Percentiles rank a stretch among this genome's conserved stretches.
Conservation (phyloP, 2,797 vertebrate genomes). For the Poeciliopsis gracilis region DNA sequence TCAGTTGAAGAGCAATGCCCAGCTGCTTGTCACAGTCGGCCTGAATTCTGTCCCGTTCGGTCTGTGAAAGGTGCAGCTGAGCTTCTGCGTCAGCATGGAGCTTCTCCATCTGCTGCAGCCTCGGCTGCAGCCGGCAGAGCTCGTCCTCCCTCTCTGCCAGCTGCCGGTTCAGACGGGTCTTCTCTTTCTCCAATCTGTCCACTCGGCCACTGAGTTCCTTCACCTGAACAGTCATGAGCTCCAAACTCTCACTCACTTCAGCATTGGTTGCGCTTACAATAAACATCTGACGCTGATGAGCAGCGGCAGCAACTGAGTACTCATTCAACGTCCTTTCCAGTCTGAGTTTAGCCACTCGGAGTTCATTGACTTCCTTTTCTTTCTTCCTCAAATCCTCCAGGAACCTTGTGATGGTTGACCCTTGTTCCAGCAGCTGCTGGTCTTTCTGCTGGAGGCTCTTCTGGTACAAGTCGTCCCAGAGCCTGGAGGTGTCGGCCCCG, state of each 20-base stretch:
- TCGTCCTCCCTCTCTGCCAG: constrained; percentile 71
- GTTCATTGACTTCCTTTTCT: constrained; percentile 74
- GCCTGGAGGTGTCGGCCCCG: constrained; percentile 72
- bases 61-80: constrained; percentile 72
- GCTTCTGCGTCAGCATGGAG: constrained; percentile 72
- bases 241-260: constrained; percentile 68
- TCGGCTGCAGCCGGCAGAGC: constrained; percentile 72
- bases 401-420: constrained; percentile 77
- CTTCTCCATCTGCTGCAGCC: constrained; percentile 70
- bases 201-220: constrained; percentile 73
- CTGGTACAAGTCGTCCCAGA: constrained; percentile 81
- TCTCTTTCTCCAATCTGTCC: constrained; percentile 77
- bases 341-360: constrained; percentile 70
- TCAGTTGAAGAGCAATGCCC: constrained; percentile 84
- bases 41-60: constrained; percentile 73
- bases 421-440: constrained; percentile 82
- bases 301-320: constrained; percentile 76
- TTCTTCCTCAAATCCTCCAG: constrained; percentile 81
- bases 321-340: constrained; percentile 79
- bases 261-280: constrained; percentile 81
- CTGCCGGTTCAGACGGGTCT: constrained; percentile 68
- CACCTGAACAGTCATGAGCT: constrained; percentile 69
- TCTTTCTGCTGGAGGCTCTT: constrained; percentile 84
- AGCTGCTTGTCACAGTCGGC: constrained; percentile 84
- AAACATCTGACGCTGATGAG: constrained; percentile 80